These are phyloP conservation scores for Sinosuthora webbiana DNA, from an alignment of 2,113 vertebrate genomes.

Conservation along the genomic window DNA sequence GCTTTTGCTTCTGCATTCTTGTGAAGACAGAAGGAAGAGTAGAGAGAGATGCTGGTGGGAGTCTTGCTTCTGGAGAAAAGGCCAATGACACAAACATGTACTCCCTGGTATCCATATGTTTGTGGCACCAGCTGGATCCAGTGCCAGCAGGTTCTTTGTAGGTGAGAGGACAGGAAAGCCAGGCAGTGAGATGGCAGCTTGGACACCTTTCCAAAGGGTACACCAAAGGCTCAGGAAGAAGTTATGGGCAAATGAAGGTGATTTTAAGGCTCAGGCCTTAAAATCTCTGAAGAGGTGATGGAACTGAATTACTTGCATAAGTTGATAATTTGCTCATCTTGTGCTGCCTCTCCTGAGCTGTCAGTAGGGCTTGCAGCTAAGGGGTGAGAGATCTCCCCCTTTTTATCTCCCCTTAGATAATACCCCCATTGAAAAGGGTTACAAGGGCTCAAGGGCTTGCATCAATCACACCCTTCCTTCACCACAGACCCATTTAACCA, in stretches of 20 bases:
- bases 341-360: not conserved
- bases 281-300: not conserved
- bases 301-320: not conserved
- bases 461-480: not conserved
- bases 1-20: not conserved
- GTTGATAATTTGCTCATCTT: not conserved
- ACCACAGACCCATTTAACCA: not conserved
- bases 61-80: not conserved
- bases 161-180: not conserved
- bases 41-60: not conserved
- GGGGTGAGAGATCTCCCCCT: not conserved
- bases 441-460: not conserved
- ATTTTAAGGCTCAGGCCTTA: not conserved
- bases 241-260: fast-evolving
- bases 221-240: not conserved
- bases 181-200: not conserved
- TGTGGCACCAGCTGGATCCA: not conserved
- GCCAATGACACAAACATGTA: not conserved
- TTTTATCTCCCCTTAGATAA: not conserved
- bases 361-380: not conserved
- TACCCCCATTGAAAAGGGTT: not conserved
- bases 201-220: not conserved
- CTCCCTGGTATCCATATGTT: not conserved
- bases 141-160: not conserved
- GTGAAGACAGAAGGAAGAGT: not conserved